Evolutionary conservation across 2,888 invertebrate species (phyloP).

Genomic region (Caenorhabditis sulstoni): DNA sequence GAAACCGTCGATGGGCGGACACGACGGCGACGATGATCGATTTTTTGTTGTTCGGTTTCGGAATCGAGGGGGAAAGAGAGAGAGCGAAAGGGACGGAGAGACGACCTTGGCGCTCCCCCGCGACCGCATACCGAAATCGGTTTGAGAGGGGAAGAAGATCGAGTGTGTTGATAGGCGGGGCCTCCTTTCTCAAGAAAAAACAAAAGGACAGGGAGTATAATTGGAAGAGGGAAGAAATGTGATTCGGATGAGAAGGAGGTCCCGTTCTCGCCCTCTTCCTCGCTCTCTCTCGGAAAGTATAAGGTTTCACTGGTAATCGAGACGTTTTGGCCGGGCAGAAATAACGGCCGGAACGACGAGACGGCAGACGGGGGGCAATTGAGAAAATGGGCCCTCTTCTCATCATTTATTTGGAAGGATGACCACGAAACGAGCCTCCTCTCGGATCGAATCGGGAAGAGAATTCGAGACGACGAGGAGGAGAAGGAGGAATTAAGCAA

Average conservation of each 20-base stretch:
- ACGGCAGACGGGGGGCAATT: conserved; percentile 57
- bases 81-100: conserved; percentile 16
- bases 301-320: conserved; percentile 56
- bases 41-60: conserved; percentile 55
- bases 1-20: no score
- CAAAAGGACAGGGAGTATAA: conserved; percentile 30
- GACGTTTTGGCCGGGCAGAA: conserved; percentile 42
- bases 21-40: conserved; percentile 35
- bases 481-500: conserved; percentile 58
- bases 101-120: conserved; percentile 46
- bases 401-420: conserved; percentile 58
- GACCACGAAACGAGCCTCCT: conserved; percentile 16
- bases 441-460: conserved; percentile 6
- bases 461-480: conserved; percentile 4
- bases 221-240: conserved; percentile 28
- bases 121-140: conserved; percentile 53
- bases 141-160: conserved; percentile 21
- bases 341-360: conserved; percentile 29
- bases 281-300: conserved; percentile 39
- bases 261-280: conserved; percentile 23
- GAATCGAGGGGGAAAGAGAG: conserved; percentile 21
- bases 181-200: conserved; percentile 17
- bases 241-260: conserved; percentile 17
- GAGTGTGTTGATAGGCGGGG: conserved; percentile 31
- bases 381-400: conserved; percentile 56